Conservation (phyloP, 1,140 invertebrate species). For the Brachionus sp. region DNA sequence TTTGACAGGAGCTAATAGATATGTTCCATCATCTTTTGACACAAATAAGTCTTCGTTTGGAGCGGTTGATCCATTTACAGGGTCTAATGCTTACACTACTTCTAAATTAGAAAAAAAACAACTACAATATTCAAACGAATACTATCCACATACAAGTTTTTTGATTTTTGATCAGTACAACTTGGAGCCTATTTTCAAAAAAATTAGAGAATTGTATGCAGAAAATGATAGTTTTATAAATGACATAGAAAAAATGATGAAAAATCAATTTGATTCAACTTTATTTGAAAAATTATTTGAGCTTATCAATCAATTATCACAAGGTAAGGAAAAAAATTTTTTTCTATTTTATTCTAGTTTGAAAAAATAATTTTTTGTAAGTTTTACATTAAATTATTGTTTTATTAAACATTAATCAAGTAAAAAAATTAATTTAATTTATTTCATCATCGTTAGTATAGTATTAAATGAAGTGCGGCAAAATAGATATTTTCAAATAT, state of each 20-base stretch:
- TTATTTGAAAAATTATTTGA: neutral
- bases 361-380: too few species aligned
- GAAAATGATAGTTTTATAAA: neutral
- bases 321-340: neutral
- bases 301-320: neutral
- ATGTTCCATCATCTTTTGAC: neutral
- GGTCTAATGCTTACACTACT: neutral
- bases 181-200: constrained; percentile 4
- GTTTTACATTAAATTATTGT: too few species aligned
- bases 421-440: neutral
- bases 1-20: constrained; percentile 55
- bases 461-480: neutral
- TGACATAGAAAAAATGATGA: neutral
- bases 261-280: neutral
- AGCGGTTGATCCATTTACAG: neutral
- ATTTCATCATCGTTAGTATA: too few species aligned
- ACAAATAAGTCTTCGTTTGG: neutral
- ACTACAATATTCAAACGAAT: neutral
- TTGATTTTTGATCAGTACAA: neutral
- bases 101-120: neutral
- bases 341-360: too few species aligned
- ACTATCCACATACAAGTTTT: neutral
- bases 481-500: neutral
- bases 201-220: neutral
- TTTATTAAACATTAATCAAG: too few species aligned